phyloP scores from a whole-genome alignment of 2,888 invertebrate genomes.

The Amaurobius ferox region DNA sequence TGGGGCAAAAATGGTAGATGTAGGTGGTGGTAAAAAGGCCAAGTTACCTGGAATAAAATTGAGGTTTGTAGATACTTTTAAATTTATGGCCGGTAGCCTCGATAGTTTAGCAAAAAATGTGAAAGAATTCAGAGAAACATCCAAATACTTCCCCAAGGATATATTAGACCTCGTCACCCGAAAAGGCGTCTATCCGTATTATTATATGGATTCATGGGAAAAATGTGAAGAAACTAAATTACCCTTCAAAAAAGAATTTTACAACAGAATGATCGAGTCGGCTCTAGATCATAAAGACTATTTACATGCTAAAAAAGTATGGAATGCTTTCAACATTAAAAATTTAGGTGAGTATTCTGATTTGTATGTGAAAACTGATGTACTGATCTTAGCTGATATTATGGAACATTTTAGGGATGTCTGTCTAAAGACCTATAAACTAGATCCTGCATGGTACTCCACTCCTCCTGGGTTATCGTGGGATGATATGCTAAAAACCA shows the following conservation, averaged over 20 bases:
- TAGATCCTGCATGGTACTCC: too few species aligned
- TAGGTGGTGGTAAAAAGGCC: neutral
- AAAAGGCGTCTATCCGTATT: too few species aligned
- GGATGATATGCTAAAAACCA: slow-evolving; percentile 63
- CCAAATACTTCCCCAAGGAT: too few species aligned
- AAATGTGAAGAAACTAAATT: too few species aligned
- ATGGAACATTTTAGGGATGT: too few species aligned
- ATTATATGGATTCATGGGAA: too few species aligned
- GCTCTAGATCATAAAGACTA: slow-evolving; percentile 60
- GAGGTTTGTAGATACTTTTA: slow-evolving; percentile 74
- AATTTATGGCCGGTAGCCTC: slow-evolving; percentile 47
- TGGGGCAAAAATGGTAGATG: neutral
- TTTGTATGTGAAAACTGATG: too few species aligned
- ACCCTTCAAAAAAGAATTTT: too few species aligned
- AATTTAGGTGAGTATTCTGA: slow-evolving; percentile 74
- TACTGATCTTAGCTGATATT: too few species aligned
- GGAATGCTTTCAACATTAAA: slow-evolving; percentile 73
- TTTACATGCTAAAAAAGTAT: slow-evolving; percentile 26
- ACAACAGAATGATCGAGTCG: slow-evolving; percentile 66
- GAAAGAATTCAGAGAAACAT: slow-evolving; percentile 41
- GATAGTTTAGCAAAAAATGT: slow-evolving; percentile 73
- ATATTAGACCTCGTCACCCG: too few species aligned
- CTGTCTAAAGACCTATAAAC: too few species aligned
- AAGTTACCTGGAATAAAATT: slow-evolving; percentile 31
- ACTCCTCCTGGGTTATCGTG: neutral